Percentiles rank a stretch among this genome's conserved stretches.
Evolutionary conservation across 2,113 vertebrate genomes (phyloP).

Genomic region (Xiphophorus couchianus): DNA sequence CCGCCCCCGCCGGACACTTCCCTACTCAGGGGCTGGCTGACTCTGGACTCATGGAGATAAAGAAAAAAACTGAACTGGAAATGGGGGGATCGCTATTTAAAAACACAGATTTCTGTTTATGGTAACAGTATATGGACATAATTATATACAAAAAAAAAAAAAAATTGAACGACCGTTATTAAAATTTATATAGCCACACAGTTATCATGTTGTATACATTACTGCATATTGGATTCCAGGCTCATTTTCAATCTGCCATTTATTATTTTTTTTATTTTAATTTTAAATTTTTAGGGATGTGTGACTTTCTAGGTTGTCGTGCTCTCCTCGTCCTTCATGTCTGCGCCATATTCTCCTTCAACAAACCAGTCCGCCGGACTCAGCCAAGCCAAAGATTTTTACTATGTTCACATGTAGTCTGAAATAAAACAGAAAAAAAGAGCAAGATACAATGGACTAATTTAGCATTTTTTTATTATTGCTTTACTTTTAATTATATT

Average conservation of each 20-base stretch:
- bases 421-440: slow-evolving; percentile 86
- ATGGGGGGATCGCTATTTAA: slow-evolving; percentile 85
- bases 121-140: slow-evolving; percentile 90
- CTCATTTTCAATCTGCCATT: slow-evolving; percentile 70
- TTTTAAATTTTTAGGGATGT: slow-evolving; percentile 70
- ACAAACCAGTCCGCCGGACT: slow-evolving; percentile 80
- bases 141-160: slow-evolving; percentile 78
- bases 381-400: slow-evolving; percentile 99
- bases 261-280: slow-evolving; percentile 63
- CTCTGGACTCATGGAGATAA: slow-evolving; percentile 43
- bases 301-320: slow-evolving; percentile 70
- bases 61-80: slow-evolving; percentile 34
- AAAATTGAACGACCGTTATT: slow-evolving; percentile 75
- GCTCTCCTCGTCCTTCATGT: slow-evolving; percentile 48
- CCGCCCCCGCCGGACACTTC: slow-evolving; percentile 30
- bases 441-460: slow-evolving; percentile 79
- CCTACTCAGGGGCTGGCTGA: slow-evolving; percentile 3
- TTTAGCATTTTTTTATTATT: slow-evolving; percentile 10
- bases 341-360: slow-evolving; percentile 71
- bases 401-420: slow-evolving; percentile 98
- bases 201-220: slow-evolving; percentile 90
- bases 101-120: slow-evolving; percentile 86
- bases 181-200: slow-evolving; percentile 95
- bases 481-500: not conserved
- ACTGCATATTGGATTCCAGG: slow-evolving; percentile 93